Evolutionary conservation across 1,140 invertebrate genomes (phyloP).

Genomic region (Drosophila hydei): DNA sequence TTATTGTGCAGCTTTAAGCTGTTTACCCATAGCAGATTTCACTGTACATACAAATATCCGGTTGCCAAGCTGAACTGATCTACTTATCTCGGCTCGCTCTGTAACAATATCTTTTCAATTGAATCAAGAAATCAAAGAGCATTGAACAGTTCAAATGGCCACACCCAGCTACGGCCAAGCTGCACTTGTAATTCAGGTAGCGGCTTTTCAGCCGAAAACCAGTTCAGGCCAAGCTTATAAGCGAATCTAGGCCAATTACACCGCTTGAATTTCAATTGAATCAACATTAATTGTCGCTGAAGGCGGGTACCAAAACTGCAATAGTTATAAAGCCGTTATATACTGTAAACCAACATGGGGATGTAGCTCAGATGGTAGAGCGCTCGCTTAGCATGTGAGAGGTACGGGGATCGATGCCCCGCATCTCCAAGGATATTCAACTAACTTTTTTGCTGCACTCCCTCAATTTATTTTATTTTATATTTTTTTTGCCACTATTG

Average conservation of each 20-base stretch:
- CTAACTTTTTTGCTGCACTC: slow-evolving; percentile 1
- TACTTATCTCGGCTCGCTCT: too few relatives aligned
- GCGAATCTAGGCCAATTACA: slow-evolving; percentile 15
- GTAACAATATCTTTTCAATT: too few relatives aligned
- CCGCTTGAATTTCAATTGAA: slow-evolving; percentile 48
- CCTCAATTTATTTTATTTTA: not conserved
- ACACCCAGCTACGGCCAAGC: slow-evolving; percentile 22
- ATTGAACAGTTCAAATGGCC: not conserved
- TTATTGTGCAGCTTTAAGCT: too few relatives aligned
- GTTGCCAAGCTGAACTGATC: too few relatives aligned
- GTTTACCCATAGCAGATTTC: too few relatives aligned
- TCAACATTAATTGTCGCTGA: slow-evolving; percentile 8
- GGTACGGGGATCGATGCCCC: slow-evolving; percentile 90
- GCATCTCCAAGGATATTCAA: slow-evolving; percentile 35
- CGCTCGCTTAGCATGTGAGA: slow-evolving; percentile 94
- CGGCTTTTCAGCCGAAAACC: slow-evolving; percentile 50
- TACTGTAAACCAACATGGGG: slow-evolving; percentile 33
- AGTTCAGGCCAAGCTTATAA: slow-evolving; percentile 51
- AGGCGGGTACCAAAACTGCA: not conserved
- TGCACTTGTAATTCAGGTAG: not conserved
- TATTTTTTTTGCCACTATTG: slow-evolving; percentile 1
- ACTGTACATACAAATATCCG: too few relatives aligned
- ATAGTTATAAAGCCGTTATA: slow-evolving; percentile 30
- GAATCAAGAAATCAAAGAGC: not conserved
- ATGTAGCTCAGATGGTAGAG: slow-evolving; percentile 89